A percentile compares a stretch with the other conserved stretches of the same genome.
These are phyloP conservation scores for Diogma glabrata DNA, from an alignment of 2,888 invertebrate genomes.

Conservation along the genomic window DNA sequence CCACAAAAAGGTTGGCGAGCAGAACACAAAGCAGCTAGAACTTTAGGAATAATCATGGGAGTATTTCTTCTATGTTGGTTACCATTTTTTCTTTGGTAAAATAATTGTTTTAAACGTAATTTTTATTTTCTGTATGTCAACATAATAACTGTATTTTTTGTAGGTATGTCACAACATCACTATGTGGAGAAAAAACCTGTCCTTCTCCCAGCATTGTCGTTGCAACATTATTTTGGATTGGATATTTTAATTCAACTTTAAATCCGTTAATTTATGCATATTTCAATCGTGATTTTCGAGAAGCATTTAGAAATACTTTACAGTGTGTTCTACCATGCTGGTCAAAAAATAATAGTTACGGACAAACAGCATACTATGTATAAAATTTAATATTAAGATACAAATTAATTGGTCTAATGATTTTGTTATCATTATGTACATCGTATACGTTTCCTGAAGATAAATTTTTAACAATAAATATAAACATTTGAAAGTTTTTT, in stretches of 20 bases:
- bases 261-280: constrained; percentile 94
- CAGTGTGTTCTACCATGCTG: constrained; percentile 75
- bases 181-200: constrained; percentile 69
- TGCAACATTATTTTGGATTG: constrained; percentile 92
- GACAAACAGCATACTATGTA: constrained; percentile 34
- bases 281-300: constrained; percentile 92
- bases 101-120: background rate
- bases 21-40: constrained; percentile 88
- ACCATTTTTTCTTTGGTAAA: constrained; percentile 93
- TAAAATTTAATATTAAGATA: constrained; percentile 22
- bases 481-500: too few relatives aligned
- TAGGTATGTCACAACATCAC: constrained; percentile 76
- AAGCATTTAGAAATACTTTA: constrained; percentile 87
- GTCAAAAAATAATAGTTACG: constrained; percentile 34
- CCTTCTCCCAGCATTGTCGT: constrained; percentile 77
- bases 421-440: too few relatives aligned
- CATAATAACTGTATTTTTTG: constrained; percentile 12
- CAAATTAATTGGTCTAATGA: too few relatives aligned
- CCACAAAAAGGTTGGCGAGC: constrained; percentile 75
- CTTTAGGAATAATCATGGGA: constrained; percentile 92
- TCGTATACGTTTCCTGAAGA: too few relatives aligned
- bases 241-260: constrained; percentile 91
- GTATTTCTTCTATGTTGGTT: constrained; percentile 92
- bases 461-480: too few relatives aligned
- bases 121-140: background rate